Conservation (phyloP, 2,888 invertebrate species). For the Drosophila picticornis region DNA sequence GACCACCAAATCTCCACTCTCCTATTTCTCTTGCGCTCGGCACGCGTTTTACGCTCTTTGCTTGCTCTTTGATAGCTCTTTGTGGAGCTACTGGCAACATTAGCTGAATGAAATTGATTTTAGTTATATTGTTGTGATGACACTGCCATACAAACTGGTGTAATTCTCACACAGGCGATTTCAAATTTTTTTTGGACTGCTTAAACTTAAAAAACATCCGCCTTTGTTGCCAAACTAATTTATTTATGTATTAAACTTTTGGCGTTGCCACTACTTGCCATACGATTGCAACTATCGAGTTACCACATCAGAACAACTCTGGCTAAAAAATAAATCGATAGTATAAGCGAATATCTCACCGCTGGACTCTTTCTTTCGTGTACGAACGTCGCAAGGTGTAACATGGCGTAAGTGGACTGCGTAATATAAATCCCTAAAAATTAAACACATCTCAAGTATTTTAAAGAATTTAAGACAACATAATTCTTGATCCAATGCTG, state of each 20-base stretch:
- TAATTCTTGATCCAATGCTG: not conserved
- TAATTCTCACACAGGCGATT: not conserved
- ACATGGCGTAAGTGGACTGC: conserved; percentile 82
- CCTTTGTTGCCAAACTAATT: conserved; percentile 44
- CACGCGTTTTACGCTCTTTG: conserved; percentile 25
- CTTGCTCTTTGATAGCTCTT: conserved; percentile 10
- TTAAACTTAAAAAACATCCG: conserved; percentile 4
- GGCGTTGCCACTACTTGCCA: conserved; percentile 36
- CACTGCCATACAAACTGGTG: not conserved
- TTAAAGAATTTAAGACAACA: conserved; percentile 3
- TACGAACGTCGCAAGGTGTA: conserved; percentile 63
- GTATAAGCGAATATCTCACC: not conserved
- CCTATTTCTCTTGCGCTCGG: conserved; percentile 1
- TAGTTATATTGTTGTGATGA: not conserved
- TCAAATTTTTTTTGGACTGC: not conserved
- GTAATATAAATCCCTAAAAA: conserved; percentile 45
- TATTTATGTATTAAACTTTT: conserved; percentile 1
- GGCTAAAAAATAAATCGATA: conserved; percentile 12
- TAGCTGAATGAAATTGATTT: not conserved
- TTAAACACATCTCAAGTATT: conserved; percentile 36
- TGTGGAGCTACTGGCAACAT: not conserved
- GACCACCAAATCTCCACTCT: conserved; percentile 52
- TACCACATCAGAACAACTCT: conserved; percentile 21
- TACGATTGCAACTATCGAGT: conserved; percentile 1
- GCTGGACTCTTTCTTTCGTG: conserved; percentile 64